A percentile compares a stretch with the other conserved stretches of the same genome.
Conservation (phyloP, 2,888 invertebrate species). For the Eremobia ochroleuca region DNA sequence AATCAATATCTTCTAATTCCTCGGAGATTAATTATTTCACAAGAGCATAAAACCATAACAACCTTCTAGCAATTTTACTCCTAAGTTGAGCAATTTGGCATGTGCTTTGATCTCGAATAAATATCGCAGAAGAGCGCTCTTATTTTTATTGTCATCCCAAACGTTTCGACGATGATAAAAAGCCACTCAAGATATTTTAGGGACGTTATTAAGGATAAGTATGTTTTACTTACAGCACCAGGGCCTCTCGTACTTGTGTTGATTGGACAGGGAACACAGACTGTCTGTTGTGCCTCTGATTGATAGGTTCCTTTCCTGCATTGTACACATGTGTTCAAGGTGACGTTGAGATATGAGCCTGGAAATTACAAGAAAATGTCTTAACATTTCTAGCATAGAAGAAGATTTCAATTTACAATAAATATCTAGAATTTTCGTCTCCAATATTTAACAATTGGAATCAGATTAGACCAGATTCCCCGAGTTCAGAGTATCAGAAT, state of each 20-base stretch:
- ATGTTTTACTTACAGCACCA: constrained; percentile 93
- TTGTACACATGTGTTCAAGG: constrained; percentile 95
- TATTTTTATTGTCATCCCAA: constrained; percentile 52
- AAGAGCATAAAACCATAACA: constrained; percentile 20
- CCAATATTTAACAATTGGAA: constrained; percentile 28
- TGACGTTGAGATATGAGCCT: constrained; percentile 96
- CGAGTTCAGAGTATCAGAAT: constrained; percentile 52
- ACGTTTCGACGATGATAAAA: constrained; percentile 59
- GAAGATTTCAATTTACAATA: constrained; percentile 13
- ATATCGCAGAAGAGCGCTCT: constrained; percentile 42
- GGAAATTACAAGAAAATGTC: constrained; percentile 63
- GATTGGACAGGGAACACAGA: constrained; percentile 96
- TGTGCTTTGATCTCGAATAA: constrained; percentile 55
- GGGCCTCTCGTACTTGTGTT: constrained; percentile 96
- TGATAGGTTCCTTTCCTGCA: constrained; percentile 98
- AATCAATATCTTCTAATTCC: not conserved
- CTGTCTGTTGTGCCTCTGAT: constrained; percentile 96
- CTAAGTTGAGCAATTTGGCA: constrained; percentile 40
- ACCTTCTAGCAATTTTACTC: constrained; percentile 42
- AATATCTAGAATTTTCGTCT: constrained; percentile 18
- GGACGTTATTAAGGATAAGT: constrained; percentile 45
- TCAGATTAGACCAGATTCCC: constrained; percentile 36
- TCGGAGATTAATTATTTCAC: constrained; percentile 5
- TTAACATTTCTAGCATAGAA: constrained; percentile 2
- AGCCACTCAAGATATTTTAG: constrained; percentile 49